Percentiles rank a stretch among this genome's conserved stretches.
These are phyloP conservation scores for Trileptium ribeirensis DNA, from an alignment of 2,888 invertebrate species.

Conservation along the genomic window DNA sequence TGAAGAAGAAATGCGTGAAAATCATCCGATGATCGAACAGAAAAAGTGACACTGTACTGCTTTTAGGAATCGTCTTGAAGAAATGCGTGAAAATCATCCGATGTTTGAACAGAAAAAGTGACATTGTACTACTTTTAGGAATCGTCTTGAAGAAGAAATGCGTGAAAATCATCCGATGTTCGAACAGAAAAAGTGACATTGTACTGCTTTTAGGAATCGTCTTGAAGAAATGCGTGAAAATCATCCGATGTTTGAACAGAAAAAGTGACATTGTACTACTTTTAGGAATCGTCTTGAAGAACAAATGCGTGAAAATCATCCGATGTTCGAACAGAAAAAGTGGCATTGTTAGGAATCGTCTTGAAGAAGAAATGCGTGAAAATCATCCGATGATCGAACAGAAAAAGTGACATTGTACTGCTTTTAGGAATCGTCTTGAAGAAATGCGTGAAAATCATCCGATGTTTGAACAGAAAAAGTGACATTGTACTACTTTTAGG, in stretches of 20 bases:
- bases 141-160: conserved; percentile 93
- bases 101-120: no score
- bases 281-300: conserved; percentile 88
- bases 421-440: no score
- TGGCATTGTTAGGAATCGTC: conserved; percentile 91
- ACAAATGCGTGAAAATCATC: conserved; percentile 95
- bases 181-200: no score
- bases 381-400: conserved; percentile 99
- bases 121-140: conserved; percentile 62
- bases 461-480: no score
- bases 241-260: no score
- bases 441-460: no score
- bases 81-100: conserved; percentile 95
- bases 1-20: conserved; percentile 95
- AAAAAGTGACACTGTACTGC: no score
- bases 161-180: conserved; percentile 98
- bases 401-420: no score
- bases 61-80: conserved; percentile 84
- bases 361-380: conserved; percentile 94
- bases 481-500: no score
- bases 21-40: conserved; percentile 98
- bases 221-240: no score
- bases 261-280: no score
- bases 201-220: conserved; percentile 69
- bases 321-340: conserved; percentile 95